Base-by-base conservation (phyloP, 2,113 vertebrate species). In the Tenrec ecaudatus region DNA sequence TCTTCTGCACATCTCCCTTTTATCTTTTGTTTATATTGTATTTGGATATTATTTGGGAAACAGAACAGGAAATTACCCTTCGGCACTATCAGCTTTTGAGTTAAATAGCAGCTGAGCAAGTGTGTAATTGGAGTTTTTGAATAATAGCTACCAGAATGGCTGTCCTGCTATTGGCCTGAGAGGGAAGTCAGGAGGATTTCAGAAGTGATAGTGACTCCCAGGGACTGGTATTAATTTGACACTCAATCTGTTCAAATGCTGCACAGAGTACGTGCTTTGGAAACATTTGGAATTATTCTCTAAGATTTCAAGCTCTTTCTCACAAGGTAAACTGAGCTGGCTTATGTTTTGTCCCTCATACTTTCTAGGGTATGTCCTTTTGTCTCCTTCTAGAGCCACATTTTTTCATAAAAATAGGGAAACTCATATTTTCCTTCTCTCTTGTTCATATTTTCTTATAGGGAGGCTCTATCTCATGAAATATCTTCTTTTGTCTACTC, bases 321-420 rank as follows among this genome's bases (percentile, higher is more conserved):
- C 71, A 66, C 81, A 71, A 86, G 89, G 73, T 95, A 88, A 84
- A 94, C 53, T 64, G 38, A 86, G 10, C 47, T 81, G 68, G 79
- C 80, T 87, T 80, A 43, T 90, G 86, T 89, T 93, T 93, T 82
- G 53, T 76, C 69, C 64, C 69, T 85, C 68, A 31, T 71, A 19
- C 62, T 91, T 75, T 82, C 27, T 62, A 91, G 78, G n/a, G 91
- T 92, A 86, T 47, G 76, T 94, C 92, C 95, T 94, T 17, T 77
- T 86, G 36, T 62, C 79, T 92, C 62, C 75, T 36, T 33, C 16
- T 17, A 80, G 66, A 1, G 19, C 69, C 78, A 78, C 79, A 10
- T 73, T 82, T 33, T 66, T 79, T 81, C 69, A 86, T 85, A 90
- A 69, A 88, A 78, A 91, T 85, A 76, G 73, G 78, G 43, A 89